A percentile compares a stretch with the other conserved stretches of the same genome.
phyloP scores from a whole-genome alignment of 2,888 invertebrate species.

The Fissipunctia ypsillon region DNA sequence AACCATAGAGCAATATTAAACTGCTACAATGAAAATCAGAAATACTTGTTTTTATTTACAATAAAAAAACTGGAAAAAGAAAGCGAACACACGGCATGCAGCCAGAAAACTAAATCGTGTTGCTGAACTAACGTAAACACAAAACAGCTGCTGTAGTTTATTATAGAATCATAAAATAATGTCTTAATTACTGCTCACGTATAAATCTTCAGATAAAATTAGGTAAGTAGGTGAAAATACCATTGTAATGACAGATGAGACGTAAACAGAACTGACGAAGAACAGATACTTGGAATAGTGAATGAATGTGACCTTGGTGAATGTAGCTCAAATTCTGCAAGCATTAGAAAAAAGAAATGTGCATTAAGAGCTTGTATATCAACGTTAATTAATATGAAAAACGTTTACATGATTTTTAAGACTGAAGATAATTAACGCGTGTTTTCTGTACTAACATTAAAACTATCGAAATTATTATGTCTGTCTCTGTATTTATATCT shows the following conservation, averaged over 20 bases:
- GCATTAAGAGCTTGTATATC: too few relatives aligned
- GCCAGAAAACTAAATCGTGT: constrained; percentile 10
- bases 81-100: too few relatives aligned
- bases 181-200: constrained; percentile 21
- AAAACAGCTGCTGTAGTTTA: constrained; percentile 19
- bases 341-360: too few relatives aligned
- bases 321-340: too few relatives aligned
- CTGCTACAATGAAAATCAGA: not conserved
- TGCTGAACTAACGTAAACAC: constrained; percentile 23
- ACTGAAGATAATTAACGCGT: too few relatives aligned
- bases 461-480: too few relatives aligned
- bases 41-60: not conserved
- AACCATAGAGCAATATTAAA: not conserved
- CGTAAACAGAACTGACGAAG: constrained; percentile 19
- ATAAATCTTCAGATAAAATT: constrained; percentile 12
- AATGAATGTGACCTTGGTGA: constrained; percentile 7
- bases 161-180: constrained; percentile 23
- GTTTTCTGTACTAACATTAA: too few relatives aligned
- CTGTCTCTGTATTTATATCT: too few relatives aligned
- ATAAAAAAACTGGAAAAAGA: not conserved
- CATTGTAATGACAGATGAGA: constrained; percentile 16
- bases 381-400: too few relatives aligned
- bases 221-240: constrained; percentile 19
- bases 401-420: too few relatives aligned
- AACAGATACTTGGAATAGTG: constrained; percentile 5